Base-by-base conservation (phyloP, 2,113 vertebrate species). In the Sapayoa aenigma region DNA sequence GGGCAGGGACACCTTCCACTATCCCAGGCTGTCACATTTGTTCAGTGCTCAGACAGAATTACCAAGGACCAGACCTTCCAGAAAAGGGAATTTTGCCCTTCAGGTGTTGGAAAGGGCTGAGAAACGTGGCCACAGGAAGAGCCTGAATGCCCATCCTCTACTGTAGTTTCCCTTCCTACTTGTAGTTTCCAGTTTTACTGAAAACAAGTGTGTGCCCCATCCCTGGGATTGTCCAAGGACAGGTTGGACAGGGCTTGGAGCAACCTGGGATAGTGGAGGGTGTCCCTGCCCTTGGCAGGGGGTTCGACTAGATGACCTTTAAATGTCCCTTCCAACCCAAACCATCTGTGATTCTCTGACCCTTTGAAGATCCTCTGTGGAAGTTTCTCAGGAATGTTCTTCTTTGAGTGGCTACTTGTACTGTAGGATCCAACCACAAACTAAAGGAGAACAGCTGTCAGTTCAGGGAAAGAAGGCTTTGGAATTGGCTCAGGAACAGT, bases 171-270 rank as follows among this genome's bases (percentile, higher is more conserved):
- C 35, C 23, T 27, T 37, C 59, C 60, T 59, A 35, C n/a, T 14
- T 13, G 39, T 3, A 1, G 6, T 14, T 58, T 33, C 65, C 21
- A 1, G 12, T 39, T 53, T 30, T 4, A 0, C 49, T 20, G 56
- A 14, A 33, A 27, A 7, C 42, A 12, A 37, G 58, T 7, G 58
- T 11, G 28, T 74, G 50, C 23, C 23, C 50, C 42, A 11, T 6
- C 35, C 60, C 52, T 75, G 60, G 12, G 2, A n/a, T 15, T 41
- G 60, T 9, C 71, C 71, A 20, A 23, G 83, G 50, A 47, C 47
- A 24, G 41, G 50, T 0, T 30, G 27, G n/a, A n/a, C n/a, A n/a
- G n/a, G n/a, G n/a, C n/a, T n/a, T n/a, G n/a, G 62, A 42, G 19
- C 39, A 22, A 5, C 41, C 28, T 31, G 62, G 27, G 12, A 2